Percentiles rank a stretch among this genome's conserved stretches.
Conservation (phyloP, 2,113 vertebrate genomes). For the Gambusia holbrooki region DNA sequence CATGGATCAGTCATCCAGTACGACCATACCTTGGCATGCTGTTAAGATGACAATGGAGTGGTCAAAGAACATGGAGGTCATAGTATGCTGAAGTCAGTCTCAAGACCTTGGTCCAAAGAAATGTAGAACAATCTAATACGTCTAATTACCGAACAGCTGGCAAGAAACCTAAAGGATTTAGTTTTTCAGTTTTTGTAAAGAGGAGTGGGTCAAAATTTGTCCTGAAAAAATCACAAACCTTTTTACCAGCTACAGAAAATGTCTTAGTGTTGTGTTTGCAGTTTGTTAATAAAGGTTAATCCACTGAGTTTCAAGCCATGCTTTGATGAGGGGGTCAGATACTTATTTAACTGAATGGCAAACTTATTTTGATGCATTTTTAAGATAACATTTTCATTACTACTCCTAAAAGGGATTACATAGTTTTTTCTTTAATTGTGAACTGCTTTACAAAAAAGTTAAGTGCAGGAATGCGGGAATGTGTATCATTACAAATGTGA, state of each 20-base stretch:
- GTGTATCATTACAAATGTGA: constrained; percentile 45
- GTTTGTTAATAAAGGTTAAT: background rate
- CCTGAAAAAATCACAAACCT: background rate
- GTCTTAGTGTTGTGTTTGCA: background rate
- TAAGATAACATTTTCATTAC: no score
- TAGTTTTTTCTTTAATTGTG: background rate
- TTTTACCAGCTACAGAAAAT: background rate
- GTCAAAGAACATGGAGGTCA: no score
- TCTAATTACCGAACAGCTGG: background rate
- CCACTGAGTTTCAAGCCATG: background rate
- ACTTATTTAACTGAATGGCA: no score
- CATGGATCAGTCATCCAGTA: background rate
- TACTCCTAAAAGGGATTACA: no score
- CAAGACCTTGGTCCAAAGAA: no score
- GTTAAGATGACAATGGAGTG: no score
- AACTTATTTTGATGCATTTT: no score
- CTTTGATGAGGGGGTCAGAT: background rate
- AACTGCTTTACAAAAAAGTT: constrained; percentile 28
- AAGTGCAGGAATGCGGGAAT: constrained; percentile 40
- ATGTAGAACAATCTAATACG: background rate
- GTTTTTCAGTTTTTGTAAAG: background rate
- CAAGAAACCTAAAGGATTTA: background rate
- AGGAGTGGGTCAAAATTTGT: background rate
- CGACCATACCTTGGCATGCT: background rate
- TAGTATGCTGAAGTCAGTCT: no score